Evolutionary conservation across 1,140 invertebrate genomes (phyloP), one percentile per base, ranked within the genome.

Genomic region (Cydia fagiglandana): DNA sequence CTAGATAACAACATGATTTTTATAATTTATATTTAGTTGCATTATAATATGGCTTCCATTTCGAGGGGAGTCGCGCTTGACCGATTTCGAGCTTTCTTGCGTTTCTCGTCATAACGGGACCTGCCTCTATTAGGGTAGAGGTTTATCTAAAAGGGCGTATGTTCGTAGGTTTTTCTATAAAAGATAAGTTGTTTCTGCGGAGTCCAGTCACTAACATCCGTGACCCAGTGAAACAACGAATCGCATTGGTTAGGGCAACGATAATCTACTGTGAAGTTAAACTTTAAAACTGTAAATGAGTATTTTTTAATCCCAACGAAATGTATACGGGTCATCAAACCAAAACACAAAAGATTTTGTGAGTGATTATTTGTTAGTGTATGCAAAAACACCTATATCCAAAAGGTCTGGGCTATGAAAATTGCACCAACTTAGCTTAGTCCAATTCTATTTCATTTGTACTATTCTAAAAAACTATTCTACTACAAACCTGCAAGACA

Each of bases 31-130:
- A 24, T 38, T 68, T 68, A n/a, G 64, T 34, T 68, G 28, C 56
- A 61, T 56, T 56, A 56, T 50, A 56, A 56, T 56, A 17, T 61
- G 56, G 56, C 30, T 30, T n/a, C 28, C 64, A 68, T 68, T 47
- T 38, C 30, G 64, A 34, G 13, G 64, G 64, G 64, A 38, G 64
- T 68, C 24, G 10, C 64, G 64, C 64, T 68, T 68, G 64, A 68
- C 64, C 64, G 24, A 38, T 68, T 38, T 20, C 4, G 64, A 38
- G 30, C 64, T 68, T 30, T n/a, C 64, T 68, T 68, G 64, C 13
- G 28, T 68, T 68, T 68, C 64, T 68, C 13, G 28, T 10, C 17
- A 20, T 68, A 68, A 68, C 64, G 64, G 64, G 64, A 34, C 56
- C 17, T 24, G 9, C 20, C 56, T 61, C 56, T 20, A 61, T 61